Base-by-base conservation (phyloP, 2,797 vertebrate species). In the Scyliorhinus canicula region DNA sequence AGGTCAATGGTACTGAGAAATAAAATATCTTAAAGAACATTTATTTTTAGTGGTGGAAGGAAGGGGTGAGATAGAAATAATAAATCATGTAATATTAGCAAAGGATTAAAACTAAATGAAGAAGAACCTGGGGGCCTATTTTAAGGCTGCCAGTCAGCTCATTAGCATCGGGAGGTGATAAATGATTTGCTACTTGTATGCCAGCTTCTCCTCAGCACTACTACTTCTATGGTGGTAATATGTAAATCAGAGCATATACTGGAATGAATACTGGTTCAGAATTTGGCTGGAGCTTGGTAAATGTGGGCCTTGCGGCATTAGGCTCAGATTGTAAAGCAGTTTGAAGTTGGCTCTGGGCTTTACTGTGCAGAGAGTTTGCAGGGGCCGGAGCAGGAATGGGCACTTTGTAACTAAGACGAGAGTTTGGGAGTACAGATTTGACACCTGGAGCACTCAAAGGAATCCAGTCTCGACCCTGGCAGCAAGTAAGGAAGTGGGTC, bases 31-130 rank as follows among this genome's bases (percentile, higher is more conserved):
- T 40, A 91, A 91, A 63, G 55, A 60, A 40, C 14, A n/a, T 91
- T 91, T 91, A 21, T 40, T 63, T 21, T 91, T n/a, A 91, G 57
- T 60, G 57, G 88, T 40, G n/a, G 88, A 26, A 26, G 57, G 40
- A 44, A 44, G 57, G 0, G 2, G 6, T 90, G 86, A 57, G 31
- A 60, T 60, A 21, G 55, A 90, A 60, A 90, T 57, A 60, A 90
- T 90, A n/a, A 44, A 40, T 55, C 57, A 19, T 63, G 35, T 19
- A 91, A 40, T 91, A 63, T 65, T n/a, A 63, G 52, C 85, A 91
- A 65, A 91, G n/a, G 88, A 91, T 91, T 91, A 65, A 91, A 91
- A 91, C 65, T 35, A 91, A 63, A 40, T 63, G 11, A 63, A 12
- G 60, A 44, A 26, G n/a, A 91, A 63, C 60, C 44, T 1, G 0